phyloP scores from a whole-genome alignment of 2,888 invertebrate genomes.

The Erannis defoliaria region DNA sequence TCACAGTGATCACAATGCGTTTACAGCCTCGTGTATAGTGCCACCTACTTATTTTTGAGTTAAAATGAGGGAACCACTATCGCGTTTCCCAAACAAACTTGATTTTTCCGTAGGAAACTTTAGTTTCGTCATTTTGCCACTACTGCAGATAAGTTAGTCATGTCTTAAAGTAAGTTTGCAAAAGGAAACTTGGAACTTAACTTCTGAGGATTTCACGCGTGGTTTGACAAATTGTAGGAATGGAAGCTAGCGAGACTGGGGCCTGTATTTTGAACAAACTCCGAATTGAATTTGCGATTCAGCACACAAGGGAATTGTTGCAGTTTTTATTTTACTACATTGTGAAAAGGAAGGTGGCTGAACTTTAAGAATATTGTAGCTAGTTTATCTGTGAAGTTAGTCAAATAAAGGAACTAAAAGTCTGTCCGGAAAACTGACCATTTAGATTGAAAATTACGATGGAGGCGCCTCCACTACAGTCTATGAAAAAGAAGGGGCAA shows the following conservation, averaged over 20 bases:
- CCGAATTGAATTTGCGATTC: constrained; percentile 14
- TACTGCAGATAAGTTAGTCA: neutral
- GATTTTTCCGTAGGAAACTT: neutral
- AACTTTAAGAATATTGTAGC: neutral
- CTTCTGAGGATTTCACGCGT: constrained; percentile 47
- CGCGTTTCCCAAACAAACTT: neutral
- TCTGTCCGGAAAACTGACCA: neutral
- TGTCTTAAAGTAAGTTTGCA: constrained; percentile 35
- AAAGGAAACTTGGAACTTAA: constrained; percentile 47
- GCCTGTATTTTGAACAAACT: constrained; percentile 37
- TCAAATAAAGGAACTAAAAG: neutral
- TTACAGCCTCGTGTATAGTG: constrained; percentile 24
- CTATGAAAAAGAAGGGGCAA: too few species aligned
- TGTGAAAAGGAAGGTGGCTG: neutral
- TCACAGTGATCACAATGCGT: constrained; percentile 36
- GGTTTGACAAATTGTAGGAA: constrained; percentile 47
- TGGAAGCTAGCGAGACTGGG: constrained; percentile 16
- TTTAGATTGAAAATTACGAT: neutral
- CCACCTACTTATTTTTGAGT: neutral
- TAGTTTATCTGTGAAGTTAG: neutral
- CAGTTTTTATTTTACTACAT: neutral
- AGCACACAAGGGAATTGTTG: neutral
- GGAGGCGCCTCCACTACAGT: neutral
- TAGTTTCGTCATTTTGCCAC: neutral
- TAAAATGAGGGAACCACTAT: neutral